Percentiles rank a stretch among this genome's conserved stretches.
Evolutionary conservation across 2,113 vertebrate genomes (phyloP).

Genomic region (Bucco capensis): DNA sequence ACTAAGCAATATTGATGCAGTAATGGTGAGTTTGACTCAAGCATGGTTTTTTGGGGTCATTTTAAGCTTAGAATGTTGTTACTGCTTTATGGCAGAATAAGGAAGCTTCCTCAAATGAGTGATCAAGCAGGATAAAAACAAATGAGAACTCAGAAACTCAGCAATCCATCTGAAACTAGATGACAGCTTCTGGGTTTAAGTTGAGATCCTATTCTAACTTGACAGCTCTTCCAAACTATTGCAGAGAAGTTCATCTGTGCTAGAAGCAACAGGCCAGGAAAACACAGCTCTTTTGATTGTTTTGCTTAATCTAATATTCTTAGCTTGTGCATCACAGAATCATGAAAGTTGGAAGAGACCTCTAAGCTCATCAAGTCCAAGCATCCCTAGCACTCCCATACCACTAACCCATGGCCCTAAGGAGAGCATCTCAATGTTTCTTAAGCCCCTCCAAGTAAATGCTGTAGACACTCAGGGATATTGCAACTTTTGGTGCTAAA

Average conservation of each 20-base stretch:
- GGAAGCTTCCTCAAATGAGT: neutral
- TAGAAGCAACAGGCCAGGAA: neutral
- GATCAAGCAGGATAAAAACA: neutral
- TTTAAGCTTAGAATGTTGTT: neutral
- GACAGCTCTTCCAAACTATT: neutral
- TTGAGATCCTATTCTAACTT: neutral
- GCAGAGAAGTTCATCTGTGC: neutral
- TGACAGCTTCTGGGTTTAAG: neutral
- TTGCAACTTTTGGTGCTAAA: neutral
- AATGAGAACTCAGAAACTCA: neutral
- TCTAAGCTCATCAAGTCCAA: no score
- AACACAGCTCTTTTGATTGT: neutral
- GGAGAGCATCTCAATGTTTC: no score
- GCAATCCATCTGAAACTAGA: neutral
- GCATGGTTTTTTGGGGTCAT: neutral
- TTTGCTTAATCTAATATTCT: neutral
- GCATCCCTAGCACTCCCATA: no score
- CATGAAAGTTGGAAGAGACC: no score
- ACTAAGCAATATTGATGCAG: neutral
- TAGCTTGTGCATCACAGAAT: neutral
- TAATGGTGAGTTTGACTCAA: neutral
- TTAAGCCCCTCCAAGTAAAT: no score
- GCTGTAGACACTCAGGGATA: neutral
- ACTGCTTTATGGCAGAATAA: neutral
- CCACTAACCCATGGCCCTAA: no score